phyloP scores from a whole-genome alignment of 2,888 invertebrate genomes.

The Harpagoxenus sublaevis region DNA sequence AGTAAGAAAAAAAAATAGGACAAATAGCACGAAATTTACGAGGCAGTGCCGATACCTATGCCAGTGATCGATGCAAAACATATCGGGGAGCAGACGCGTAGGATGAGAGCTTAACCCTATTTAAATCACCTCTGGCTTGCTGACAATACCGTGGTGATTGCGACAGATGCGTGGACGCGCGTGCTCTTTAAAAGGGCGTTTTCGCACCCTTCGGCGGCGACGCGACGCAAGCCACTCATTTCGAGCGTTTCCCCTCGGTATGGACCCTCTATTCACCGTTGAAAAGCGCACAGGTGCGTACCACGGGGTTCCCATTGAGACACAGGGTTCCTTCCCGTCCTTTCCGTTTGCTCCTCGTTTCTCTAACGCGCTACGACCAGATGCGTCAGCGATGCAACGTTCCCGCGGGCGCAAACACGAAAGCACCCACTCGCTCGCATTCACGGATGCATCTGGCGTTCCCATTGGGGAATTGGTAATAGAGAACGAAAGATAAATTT shows the following conservation, averaged over 20 bases:
- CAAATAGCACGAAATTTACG: neutral
- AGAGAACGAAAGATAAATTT: slow-evolving; percentile 55
- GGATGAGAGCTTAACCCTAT: slow-evolving; percentile 53
- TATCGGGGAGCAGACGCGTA: slow-evolving; percentile 24
- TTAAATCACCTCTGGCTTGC: slow-evolving; percentile 72
- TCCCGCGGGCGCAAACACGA: slow-evolving; percentile 70
- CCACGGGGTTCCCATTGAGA: slow-evolving; percentile 69
- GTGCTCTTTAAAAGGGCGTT: slow-evolving; percentile 78
- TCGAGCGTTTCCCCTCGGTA: slow-evolving; percentile 52
- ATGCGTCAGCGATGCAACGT: slow-evolving; percentile 67
- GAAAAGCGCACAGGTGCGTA: slow-evolving; percentile 77
- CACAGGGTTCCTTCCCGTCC: slow-evolving; percentile 43
- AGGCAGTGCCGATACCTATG: slow-evolving; percentile 49
- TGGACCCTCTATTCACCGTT: slow-evolving; percentile 69
- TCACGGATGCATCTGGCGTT: slow-evolving; percentile 60
- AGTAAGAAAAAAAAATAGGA: neutral
- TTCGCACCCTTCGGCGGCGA: slow-evolving; percentile 71
- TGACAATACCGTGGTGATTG: slow-evolving; percentile 81
- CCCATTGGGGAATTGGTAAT: slow-evolving; percentile 44
- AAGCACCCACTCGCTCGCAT: slow-evolving; percentile 45
- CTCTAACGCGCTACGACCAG: slow-evolving; percentile 57
- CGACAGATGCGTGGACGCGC: slow-evolving; percentile 82
- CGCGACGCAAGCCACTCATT: slow-evolving; percentile 61
- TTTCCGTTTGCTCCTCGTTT: slow-evolving; percentile 9
- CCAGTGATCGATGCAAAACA: slow-evolving; percentile 11